Percentiles rank a stretch among this genome's conserved stretches.
Conservation (phyloP, 2,888 invertebrate species). For the Machimus rusticus region DNA sequence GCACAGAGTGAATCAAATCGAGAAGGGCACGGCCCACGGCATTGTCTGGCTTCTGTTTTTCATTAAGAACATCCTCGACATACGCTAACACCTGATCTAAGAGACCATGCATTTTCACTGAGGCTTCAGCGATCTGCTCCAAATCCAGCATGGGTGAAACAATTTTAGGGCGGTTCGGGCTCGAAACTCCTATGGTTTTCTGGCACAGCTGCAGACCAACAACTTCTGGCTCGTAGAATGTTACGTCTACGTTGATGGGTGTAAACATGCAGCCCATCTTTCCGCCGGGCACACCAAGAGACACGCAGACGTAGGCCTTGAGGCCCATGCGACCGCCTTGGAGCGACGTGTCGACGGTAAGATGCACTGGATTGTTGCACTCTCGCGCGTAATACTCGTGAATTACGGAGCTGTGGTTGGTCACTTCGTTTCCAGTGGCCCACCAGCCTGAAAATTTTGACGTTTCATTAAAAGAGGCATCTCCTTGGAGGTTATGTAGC, state of each 20-base stretch:
- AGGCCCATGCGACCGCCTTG: constrained; percentile 90
- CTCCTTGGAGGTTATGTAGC: constrained; percentile 51
- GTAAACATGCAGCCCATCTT: constrained; percentile 97
- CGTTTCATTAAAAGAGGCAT: not conserved
- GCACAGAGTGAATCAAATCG: constrained; percentile 90
- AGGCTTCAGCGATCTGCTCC: constrained; percentile 87
- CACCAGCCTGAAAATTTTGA: constrained; percentile 78
- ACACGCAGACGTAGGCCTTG: constrained; percentile 91
- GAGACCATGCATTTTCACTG: constrained; percentile 76
- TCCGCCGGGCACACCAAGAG: constrained; percentile 92
- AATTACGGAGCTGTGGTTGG: constrained; percentile 95
- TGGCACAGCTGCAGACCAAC: constrained; percentile 82
- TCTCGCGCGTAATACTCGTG: constrained; percentile 97
- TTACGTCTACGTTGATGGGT: constrained; percentile 88
- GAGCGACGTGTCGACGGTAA: constrained; percentile 93
- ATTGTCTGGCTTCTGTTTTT: constrained; percentile 79
- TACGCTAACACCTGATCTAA: constrained; percentile 81
- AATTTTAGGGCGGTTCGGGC: constrained; percentile 66
- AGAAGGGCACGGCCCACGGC: constrained; percentile 89
- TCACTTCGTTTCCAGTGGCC: constrained; percentile 97
- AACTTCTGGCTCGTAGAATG: constrained; percentile 90
- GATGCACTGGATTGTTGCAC: constrained; percentile 91
- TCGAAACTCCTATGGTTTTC: constrained; percentile 74
- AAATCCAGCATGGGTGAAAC: constrained; percentile 77
- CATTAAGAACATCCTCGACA: constrained; percentile 91